Conservation (phyloP, 2,113 vertebrate species). For the Propithecus coquereli region DNA sequence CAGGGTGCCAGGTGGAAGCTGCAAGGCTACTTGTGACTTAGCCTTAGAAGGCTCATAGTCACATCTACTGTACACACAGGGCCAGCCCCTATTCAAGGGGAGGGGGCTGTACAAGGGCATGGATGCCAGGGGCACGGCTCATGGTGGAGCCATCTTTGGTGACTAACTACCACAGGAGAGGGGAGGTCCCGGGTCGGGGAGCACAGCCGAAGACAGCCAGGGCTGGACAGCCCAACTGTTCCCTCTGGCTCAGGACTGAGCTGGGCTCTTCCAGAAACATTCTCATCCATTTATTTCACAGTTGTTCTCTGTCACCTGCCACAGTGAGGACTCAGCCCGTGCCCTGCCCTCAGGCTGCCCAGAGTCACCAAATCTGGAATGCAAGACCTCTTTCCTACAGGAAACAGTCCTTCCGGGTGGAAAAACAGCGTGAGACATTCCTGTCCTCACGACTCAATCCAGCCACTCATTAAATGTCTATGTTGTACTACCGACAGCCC, state of each 20-base stretch:
- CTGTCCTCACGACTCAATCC: not conserved
- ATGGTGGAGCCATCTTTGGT: not conserved
- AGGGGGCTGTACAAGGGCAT: not conserved
- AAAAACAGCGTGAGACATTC: not conserved
- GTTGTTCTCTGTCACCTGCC: not conserved
- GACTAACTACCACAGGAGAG: fast-evolving
- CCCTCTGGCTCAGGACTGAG: not conserved
- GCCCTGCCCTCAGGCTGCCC: not conserved
- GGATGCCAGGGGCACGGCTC: not conserved
- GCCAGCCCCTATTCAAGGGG: not conserved
- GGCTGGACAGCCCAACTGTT: not conserved
- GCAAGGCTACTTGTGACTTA: not conserved
- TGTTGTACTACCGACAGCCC: not conserved
- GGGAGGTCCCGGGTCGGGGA: not conserved
- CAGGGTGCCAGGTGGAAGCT: not conserved
- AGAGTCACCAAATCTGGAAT: not conserved
- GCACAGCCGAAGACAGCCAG: not conserved
- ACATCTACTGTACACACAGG: not conserved
- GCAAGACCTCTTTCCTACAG: not conserved
- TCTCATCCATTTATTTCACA: not conserved
- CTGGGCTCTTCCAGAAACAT: not conserved
- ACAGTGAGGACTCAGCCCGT: not conserved
- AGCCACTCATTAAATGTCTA: not conserved
- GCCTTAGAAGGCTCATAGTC: not conserved
- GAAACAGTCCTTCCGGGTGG: not conserved